Base-by-base conservation (phyloP, 1,140 invertebrate genomes). In the Halesus radiatus region DNA sequence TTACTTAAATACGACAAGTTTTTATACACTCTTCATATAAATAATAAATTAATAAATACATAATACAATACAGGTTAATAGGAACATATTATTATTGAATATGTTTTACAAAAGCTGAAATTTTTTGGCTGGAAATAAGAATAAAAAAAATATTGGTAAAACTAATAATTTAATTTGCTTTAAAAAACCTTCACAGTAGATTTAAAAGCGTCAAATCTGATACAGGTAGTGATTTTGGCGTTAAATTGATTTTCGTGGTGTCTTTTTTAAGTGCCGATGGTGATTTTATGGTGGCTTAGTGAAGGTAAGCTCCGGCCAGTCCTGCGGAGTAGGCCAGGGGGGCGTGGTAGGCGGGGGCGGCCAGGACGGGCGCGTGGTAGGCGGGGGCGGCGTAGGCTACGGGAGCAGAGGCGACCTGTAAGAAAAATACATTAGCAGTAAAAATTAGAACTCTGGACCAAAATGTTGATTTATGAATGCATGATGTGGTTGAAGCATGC, bases 351-450 rank as follows among this genome's bases (percentile, higher is more conserved):
- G 82, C 82, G 45, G 87, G 85, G 15, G 87, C 85, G 16, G 82
- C 77, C 13, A 78, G 16, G n/a, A 87, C 85, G 1, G 88, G 87
- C 16, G 85, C 87, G 70, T 85, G 84, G 62, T 85, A 79, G 1
- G 85, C 84, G 4, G 84, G 84, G 15, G 85, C 85, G 0, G 87
- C 87, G 64, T 85, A 87, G 22, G 86, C 78, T 45, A 75, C 86
- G n/a, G 86, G 85, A 13, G 86, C 85, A n/a, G 87, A 85, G 18
- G 85, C 86, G n/a, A 88, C 85, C 88, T 89, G 84, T 52, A 83
- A 83, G 56, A 74, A 45, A 5, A 45, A 45, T 45, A 13, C 37
- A 10, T 45, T 45, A 45, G 10, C 37, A 10, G 8, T n/a, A n/a
- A n/a, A n/a, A n/a, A n/a, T n/a, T n/a, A n/a, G n/a, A n/a, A n/a